Evolutionary conservation across 1,140 invertebrate species (phyloP), one percentile per base, ranked within the genome.

Genomic region (Drosophila bocki): DNA sequence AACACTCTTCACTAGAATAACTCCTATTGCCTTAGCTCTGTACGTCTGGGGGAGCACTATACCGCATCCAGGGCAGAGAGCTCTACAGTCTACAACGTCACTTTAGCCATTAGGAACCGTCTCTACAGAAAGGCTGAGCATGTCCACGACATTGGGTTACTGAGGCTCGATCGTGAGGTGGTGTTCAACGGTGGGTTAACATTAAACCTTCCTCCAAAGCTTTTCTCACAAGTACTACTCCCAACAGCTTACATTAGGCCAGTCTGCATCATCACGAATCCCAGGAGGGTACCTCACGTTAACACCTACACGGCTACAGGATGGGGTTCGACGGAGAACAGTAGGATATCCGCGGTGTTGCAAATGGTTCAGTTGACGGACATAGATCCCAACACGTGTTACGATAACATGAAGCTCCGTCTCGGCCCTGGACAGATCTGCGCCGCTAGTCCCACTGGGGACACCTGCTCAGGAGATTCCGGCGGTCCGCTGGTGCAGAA

Each of bases 31-130:
- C 26, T 12, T 7, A 64, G 62, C 5, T 3, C 37, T 22, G 62
- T 64, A 4, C 62, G 62, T 13, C 37, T 64, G 32, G 62, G 60
- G 6, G 60, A 33, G 9, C 32, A 57, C 22, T 62, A 1, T 29
- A 15, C 50, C 3, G 12, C 9, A 19, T 13, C 13, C 17, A 33
- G 17, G 3, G 17, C 50, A 2, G 2, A 9, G n/a, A 42, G 26
- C 12, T 61, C 62, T 7, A 26, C 3, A 26, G 37, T 33, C 8
- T 64, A n/a, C 19, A 6, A 4, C 3, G 62, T 64, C 6, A 33
- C 26, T 7, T 2, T 42, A 26, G 62, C 37, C 11, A 3, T 64
- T 0, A 19, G 62, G 15, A 64, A 64, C 5, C 29, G 39, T 13
- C 37, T 22, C 15, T 22, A 22, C 6, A n/a, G 0, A 3, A 8